Evolutionary conservation across 2,113 vertebrate genomes (phyloP), one percentile per base, ranked within the genome.

Genomic region (Gila orcuttii): DNA sequence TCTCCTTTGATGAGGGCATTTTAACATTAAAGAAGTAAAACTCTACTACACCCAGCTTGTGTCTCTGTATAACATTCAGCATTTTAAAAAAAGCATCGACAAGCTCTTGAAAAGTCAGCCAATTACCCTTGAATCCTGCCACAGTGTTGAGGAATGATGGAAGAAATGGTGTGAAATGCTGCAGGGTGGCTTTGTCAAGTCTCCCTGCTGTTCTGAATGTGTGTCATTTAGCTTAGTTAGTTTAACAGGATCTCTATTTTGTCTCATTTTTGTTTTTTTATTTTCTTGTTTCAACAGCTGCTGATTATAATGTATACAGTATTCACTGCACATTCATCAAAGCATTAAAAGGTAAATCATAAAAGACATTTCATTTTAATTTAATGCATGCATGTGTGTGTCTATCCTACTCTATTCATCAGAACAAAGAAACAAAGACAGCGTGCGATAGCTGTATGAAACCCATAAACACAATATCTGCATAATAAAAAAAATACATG

Each of bases 121-220:
- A 84, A 75, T 75, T 84, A 62, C 33, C n/a, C 76, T 75, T 74
- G 82, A 84, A 59, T 75, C n/a, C 69, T 84, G 82, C 71, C 39
- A 84, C 25, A 64, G 64, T 64, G 60, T 82, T 82, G 45, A 66
- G 39, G 60, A 25, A 47, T 25, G 8, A 31, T 31, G 17, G 69
- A 74, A 25, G 36, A 60, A 84, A 36, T 60, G 68, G 42, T 28
- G 69, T 84, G 71, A 75, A 84, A 75, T 36, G 57, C 71, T 62
- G 59, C 55, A 50, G 55, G 57, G n/a, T 11, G 55, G 55, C 75
- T 60, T 59, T 75, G 52, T 84, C 69, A 31, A 4, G 17, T 75
- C 36, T 9, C 28, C 62, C 82, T 47, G 55, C 17, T 64, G 52
- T 64, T 13, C 52, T 36, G 21, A 59, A 78, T 33, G 6, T n/a